Conservation (phyloP, 1,140 invertebrate genomes). For the Druon quercuslanigerum region DNA sequence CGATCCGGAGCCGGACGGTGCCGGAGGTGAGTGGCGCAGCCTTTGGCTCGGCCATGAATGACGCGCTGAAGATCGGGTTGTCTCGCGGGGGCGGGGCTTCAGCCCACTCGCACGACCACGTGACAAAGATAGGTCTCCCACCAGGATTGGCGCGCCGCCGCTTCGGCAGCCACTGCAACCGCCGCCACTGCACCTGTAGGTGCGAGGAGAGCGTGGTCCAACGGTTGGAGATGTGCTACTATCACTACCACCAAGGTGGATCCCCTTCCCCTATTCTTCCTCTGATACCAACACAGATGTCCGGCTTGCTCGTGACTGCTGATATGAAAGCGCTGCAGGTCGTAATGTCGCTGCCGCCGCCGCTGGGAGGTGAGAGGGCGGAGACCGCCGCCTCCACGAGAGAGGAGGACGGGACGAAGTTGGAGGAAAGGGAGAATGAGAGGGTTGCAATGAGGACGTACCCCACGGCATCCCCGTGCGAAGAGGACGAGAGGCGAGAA, state of each 20-base stretch:
- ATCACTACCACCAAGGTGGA: conserved; percentile 22
- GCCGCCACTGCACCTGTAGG: conserved; percentile 39
- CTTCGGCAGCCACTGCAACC: conserved; percentile 39
- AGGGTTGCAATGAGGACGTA: too few relatives aligned
- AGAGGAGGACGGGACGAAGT: conserved; percentile 42
- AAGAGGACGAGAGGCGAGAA: conserved; percentile 52
- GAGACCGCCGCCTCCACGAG: conserved; percentile 6
- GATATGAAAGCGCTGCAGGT: conserved; percentile 14
- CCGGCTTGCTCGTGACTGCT: background rate
- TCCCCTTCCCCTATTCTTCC: too few relatives aligned
- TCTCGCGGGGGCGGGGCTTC: conserved; percentile 71
- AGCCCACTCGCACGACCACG: conserved; percentile 62
- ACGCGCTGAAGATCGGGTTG: conserved; percentile 64
- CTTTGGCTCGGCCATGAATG: conserved; percentile 75
- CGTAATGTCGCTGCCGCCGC: background rate
- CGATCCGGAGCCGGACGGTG: conserved; percentile 63
- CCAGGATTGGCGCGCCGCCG: conserved; percentile 39
- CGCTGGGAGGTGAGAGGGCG: conserved; percentile 1
- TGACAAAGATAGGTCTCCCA: conserved; percentile 54
- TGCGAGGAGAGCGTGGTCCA: background rate
- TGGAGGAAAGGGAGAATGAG: background rate
- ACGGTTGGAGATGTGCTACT: too few relatives aligned
- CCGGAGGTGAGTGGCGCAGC: conserved; percentile 64
- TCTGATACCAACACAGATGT: conserved; percentile 9
- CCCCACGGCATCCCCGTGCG: conserved; percentile 42